These are phyloP conservation scores for Conopomorpha cramerella DNA, from an alignment of 1,140 invertebrate genomes.

Conservation along the genomic window DNA sequence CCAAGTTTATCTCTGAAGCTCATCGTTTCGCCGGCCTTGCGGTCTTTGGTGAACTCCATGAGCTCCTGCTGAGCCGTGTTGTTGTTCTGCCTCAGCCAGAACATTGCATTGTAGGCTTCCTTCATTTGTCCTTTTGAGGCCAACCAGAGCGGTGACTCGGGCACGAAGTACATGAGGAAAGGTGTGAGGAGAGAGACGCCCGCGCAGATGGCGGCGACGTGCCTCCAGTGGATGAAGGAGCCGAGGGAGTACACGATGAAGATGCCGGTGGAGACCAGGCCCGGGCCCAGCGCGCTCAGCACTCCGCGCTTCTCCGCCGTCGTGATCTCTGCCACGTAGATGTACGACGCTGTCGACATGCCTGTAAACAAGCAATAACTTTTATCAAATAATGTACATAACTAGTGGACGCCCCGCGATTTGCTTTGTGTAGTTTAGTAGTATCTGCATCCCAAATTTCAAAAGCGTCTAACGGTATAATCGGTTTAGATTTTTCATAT, in stretches of 20 bases:
- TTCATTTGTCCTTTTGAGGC: slow-evolving; percentile 60
- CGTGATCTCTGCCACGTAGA: slow-evolving; percentile 67
- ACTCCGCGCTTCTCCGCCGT: slow-evolving; percentile 60
- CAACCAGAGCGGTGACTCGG: slow-evolving; percentile 72
- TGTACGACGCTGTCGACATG: slow-evolving; percentile 65
- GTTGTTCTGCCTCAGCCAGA: slow-evolving; percentile 63
- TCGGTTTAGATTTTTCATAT: no score
- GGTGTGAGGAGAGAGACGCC: slow-evolving; percentile 63
- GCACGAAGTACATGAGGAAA: slow-evolving; percentile 65
- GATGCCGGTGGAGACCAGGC: slow-evolving; percentile 68
- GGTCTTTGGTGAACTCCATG: slow-evolving; percentile 57
- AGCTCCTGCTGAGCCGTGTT: slow-evolving; percentile 62
- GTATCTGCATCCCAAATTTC: no score
- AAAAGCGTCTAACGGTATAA: no score
- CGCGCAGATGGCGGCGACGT: slow-evolving; percentile 65
- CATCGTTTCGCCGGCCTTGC: slow-evolving; percentile 40
- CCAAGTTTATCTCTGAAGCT: slow-evolving; percentile 36
- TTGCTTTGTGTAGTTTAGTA: no score
- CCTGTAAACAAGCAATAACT: slow-evolving; percentile 41
- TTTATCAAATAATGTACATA: no score
- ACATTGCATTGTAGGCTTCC: slow-evolving; percentile 60
- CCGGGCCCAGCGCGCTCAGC: slow-evolving; percentile 65
- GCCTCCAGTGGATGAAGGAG: slow-evolving; percentile 66
- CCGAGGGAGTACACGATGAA: slow-evolving; percentile 68
- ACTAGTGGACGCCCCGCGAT: no score